A percentile compares a stretch with the other conserved stretches of the same genome.
Evolutionary conservation across 2,888 invertebrate species (phyloP).

Genomic region (Idaea aversata): DNA sequence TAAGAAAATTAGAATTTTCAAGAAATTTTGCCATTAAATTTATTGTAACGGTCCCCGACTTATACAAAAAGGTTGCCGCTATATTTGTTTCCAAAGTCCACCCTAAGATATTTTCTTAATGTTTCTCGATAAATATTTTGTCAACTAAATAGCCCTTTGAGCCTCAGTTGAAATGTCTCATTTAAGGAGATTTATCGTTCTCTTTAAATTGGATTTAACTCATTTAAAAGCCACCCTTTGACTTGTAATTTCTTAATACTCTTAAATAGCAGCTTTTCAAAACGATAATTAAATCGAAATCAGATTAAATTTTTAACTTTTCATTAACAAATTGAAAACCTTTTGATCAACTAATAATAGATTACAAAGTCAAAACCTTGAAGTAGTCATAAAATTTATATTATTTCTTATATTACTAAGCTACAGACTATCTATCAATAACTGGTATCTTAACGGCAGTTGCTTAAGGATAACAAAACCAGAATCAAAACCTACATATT

Average conservation of each 20-base stretch:
- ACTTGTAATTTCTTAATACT: neutral
- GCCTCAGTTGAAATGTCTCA: neutral
- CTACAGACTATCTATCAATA: too few relatives aligned
- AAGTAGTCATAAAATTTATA: too few relatives aligned
- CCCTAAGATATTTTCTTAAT: neutral
- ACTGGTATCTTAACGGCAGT: too few relatives aligned
- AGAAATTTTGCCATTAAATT: conserved; percentile 40
- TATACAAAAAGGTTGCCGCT: conserved; percentile 19
- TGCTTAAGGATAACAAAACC: too few relatives aligned
- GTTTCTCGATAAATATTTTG: neutral
- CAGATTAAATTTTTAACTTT: too few relatives aligned
- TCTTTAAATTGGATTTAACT: neutral
- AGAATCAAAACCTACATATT: too few relatives aligned
- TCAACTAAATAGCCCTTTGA: neutral
- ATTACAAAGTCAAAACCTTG: too few relatives aligned
- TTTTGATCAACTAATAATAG: too few relatives aligned
- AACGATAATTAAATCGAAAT: neutral
- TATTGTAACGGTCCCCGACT: conserved; percentile 31
- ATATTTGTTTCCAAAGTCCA: too few relatives aligned
- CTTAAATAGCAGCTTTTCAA: neutral
- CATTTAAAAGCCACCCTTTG: neutral
- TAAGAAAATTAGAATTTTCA: conserved; percentile 48
- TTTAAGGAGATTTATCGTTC: neutral
- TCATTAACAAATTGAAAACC: too few relatives aligned
- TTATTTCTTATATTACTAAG: too few relatives aligned